Base-by-base conservation (phyloP, 1,140 invertebrate species). In the Euschistus heros region DNA sequence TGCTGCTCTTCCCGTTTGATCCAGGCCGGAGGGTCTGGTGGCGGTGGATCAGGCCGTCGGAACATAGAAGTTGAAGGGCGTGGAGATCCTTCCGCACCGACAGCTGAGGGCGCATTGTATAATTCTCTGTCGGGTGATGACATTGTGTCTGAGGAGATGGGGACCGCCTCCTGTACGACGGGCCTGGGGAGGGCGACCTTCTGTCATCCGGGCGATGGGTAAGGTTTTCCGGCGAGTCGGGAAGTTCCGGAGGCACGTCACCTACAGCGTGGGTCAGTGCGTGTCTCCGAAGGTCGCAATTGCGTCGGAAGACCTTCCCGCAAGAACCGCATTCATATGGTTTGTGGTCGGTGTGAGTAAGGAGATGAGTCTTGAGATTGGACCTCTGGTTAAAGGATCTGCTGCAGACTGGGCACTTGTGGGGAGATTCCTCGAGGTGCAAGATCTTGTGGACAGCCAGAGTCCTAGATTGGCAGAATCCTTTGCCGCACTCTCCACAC, bases 301-400 rank as follows among this genome's bases (percentile, higher is more conserved):
- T 91, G 63, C 89, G 80, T 52, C 89, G 80, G 72, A 92, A 92
- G 0, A 91, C 89, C 72, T 92, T 94, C 33, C 88, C 89, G 72
- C 94, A 97, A 0, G 86, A 86, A 64, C 86, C 87, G 72, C 94
- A 97, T 72, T 94, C 88, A 78, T 94, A 95, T 0, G 92, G 92
- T 73, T 95, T 95, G 77, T 93, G 89, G 71, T 94, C 92, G 10
- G 92, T 96, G 76, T 96, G 94, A 0, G 92, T 96, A 18, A 95
- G 80, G n/a, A 94, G 79, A 76, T 97, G 93, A 0, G 92, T 95
- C 74, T 94, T 94, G 50, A 96, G 78, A 74, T 95, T 94, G 46
- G 89, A 92, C 20, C 92, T 85, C 73, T 95, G 91, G 73, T 93
- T 93, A 75, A 94, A 95, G 67, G 86, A 88, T 57, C 90, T 80